Conservation (phyloP, 2,888 invertebrate genomes). For the Acanthosepion esculentum region DNA sequence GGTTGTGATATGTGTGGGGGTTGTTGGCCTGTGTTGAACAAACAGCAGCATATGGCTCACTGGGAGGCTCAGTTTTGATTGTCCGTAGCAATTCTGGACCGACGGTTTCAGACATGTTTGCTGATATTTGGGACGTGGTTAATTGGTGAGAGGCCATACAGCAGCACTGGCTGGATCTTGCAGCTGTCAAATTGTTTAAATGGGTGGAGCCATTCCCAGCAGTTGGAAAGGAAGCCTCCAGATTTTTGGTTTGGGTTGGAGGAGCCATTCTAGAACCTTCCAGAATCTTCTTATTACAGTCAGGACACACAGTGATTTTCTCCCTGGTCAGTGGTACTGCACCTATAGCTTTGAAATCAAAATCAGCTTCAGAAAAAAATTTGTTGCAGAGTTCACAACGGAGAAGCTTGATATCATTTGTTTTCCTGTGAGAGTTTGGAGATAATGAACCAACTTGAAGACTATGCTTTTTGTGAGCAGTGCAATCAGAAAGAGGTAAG, state of each 20-base stretch:
- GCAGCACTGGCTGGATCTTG: conserved; percentile 33
- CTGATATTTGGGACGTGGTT: conserved; percentile 11
- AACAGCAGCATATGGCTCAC: background rate
- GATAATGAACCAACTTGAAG: background rate
- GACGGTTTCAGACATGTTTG: background rate
- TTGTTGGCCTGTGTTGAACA: background rate
- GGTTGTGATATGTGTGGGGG: conserved; percentile 37
- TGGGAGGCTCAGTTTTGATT: conserved; percentile 15
- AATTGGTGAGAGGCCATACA: conserved; percentile 21
- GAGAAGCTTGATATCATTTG: background rate
- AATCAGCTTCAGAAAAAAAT: conserved; percentile 15
- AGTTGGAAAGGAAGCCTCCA: background rate
- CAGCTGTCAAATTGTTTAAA: background rate
- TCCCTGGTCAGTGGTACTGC: background rate
- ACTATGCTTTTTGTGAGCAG: background rate
- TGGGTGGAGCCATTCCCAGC: background rate
- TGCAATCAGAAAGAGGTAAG: background rate
- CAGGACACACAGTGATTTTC: background rate
- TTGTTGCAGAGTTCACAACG: conserved; percentile 42
- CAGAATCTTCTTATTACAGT: background rate
- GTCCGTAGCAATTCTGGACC: conserved; percentile 2
- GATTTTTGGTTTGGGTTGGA: background rate
- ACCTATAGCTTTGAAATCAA: background rate
- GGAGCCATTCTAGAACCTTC: conserved; percentile 3
- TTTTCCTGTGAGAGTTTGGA: background rate